These are phyloP conservation scores for Synanceia verrucosa DNA, from an alignment of 2,797 vertebrate genomes.

Conservation along the genomic window DNA sequence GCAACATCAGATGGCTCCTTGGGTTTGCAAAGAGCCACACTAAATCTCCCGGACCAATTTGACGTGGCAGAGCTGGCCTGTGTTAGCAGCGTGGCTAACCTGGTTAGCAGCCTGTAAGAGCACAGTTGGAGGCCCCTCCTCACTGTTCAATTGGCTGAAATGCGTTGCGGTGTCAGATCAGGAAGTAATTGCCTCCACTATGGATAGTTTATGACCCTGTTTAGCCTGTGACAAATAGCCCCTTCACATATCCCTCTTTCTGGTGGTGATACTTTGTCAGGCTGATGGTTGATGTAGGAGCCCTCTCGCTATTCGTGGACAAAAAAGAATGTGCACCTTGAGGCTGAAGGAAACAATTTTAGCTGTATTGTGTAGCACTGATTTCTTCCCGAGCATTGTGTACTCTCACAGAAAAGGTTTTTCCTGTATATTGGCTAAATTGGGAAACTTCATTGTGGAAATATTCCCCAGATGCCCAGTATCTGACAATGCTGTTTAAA, in stretches of 20 bases:
- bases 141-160: conserved; percentile 82
- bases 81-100: conserved; percentile 57
- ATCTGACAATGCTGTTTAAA: conserved; percentile 31
- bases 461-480: conserved; percentile 32
- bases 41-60: conserved; percentile 80
- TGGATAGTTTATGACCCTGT: conserved; percentile 83
- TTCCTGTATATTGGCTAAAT: conserved; percentile 42
- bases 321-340: conserved; percentile 57
- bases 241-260: conserved; percentile 48
- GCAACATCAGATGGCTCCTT: conserved; percentile 54
- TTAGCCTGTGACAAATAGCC: conserved; percentile 77
- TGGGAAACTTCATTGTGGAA: conserved; percentile 51
- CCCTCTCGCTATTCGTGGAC: conserved; percentile 57
- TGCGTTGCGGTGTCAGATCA: conserved; percentile 79
- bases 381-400: conserved; percentile 45
- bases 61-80: conserved; percentile 32
- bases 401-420: conserved; percentile 32
- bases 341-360: conserved; percentile 50
- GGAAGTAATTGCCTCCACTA: conserved; percentile 85
- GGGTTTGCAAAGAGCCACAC: conserved; percentile 47
- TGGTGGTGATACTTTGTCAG: conserved; percentile 41
- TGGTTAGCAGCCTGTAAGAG: conserved; percentile 59
- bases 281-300: conserved; percentile 42
- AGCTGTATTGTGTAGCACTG: conserved; percentile 51
- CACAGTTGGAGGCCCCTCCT: conserved; percentile 59